These are phyloP conservation scores for Diplodus sargus DNA, from an alignment of 2,797 vertebrate genomes.

Conservation along the genomic window DNA sequence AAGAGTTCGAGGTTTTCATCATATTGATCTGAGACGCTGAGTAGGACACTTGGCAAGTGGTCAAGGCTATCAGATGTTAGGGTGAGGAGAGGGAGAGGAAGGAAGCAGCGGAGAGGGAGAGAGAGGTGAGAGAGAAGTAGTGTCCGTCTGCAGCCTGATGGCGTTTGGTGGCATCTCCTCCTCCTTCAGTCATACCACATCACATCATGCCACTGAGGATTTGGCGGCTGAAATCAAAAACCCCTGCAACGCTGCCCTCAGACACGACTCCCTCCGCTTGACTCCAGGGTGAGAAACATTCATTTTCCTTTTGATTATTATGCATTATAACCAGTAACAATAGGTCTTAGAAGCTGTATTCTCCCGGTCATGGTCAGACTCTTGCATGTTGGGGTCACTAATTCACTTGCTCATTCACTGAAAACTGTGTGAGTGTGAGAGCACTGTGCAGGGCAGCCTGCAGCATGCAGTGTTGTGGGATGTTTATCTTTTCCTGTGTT, in stretches of 20 bases:
- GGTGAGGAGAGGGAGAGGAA: slow-evolving; percentile 31
- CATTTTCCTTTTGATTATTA: slow-evolving; percentile 20
- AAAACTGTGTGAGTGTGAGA: background rate
- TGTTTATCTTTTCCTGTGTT: background rate
- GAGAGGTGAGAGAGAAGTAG: slow-evolving; percentile 44
- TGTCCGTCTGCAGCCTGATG: slow-evolving; percentile 45
- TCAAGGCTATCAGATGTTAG: slow-evolving; percentile 51
- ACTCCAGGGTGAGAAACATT: slow-evolving; percentile 47
- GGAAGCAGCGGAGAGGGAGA: slow-evolving; percentile 14
- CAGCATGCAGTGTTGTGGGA: background rate
- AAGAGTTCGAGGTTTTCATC: slow-evolving; percentile 39
- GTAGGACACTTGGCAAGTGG: slow-evolving; percentile 44
- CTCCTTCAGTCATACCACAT: slow-evolving; percentile 38
- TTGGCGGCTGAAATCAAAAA: slow-evolving; percentile 48
- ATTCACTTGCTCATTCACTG: slow-evolving; percentile 1
- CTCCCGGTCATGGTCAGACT: background rate
- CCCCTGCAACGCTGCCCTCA: slow-evolving; percentile 1
- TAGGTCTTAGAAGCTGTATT: background rate
- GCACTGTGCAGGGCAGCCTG: background rate
- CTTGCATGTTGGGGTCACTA: slow-evolving; percentile 12
- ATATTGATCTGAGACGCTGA: slow-evolving; percentile 67
- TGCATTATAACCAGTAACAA: slow-evolving; percentile 5
- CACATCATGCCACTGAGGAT: slow-evolving; percentile 45
- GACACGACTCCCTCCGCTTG: slow-evolving; percentile 35
- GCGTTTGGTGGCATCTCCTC: slow-evolving; percentile 54